A percentile compares a stretch with the other conserved stretches of the same genome.
Evolutionary conservation across 2,888 invertebrate species (phyloP).

Genomic region (Mantis religiosa): DNA sequence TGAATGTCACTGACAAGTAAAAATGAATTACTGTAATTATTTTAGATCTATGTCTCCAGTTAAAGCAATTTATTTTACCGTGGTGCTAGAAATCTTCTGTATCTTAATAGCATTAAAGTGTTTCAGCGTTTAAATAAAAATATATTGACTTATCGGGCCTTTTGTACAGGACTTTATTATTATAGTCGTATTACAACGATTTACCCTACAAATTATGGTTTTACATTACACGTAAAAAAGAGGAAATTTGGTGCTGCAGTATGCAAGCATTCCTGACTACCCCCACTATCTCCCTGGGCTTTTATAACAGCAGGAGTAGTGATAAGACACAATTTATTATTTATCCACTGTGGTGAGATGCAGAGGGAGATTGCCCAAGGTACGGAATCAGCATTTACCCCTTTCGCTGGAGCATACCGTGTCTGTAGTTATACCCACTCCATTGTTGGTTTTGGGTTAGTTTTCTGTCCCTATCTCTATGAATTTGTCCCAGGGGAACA

Average conservation of each 20-base stretch:
- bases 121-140: no score
- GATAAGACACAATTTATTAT: conserved; percentile 22
- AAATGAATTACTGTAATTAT: no score
- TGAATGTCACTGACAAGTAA: no score
- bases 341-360: conserved; percentile 1
- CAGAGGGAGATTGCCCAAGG: background rate
- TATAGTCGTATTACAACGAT: background rate
- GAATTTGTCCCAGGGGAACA: background rate
- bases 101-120: no score
- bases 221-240: background rate
- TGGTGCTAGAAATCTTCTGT: no score
- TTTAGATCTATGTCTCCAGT: no score
- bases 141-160: background rate
- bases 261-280: background rate
- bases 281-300: background rate
- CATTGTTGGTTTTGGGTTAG: background rate
- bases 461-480: background rate
- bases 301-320: background rate
- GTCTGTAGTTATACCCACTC: background rate
- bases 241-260: background rate
- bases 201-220: background rate
- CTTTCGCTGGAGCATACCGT: background rate
- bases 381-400: background rate
- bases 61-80: no score
- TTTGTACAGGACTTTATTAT: background rate